These are phyloP conservation scores for Clinocottus analis DNA, from an alignment of 2,113 vertebrate genomes.

Conservation along the genomic window DNA sequence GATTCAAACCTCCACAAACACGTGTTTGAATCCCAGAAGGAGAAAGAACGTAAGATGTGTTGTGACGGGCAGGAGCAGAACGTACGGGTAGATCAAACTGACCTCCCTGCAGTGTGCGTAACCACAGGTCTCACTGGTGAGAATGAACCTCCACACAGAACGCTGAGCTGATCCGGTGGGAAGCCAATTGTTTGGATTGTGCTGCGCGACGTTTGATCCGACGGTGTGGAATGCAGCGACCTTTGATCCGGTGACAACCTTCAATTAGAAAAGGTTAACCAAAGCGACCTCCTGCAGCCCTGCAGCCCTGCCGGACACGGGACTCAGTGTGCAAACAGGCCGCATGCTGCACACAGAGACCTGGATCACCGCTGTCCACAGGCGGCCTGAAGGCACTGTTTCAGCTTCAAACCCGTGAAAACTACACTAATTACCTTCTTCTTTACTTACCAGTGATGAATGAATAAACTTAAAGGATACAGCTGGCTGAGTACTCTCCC, in stretches of 20 bases:
- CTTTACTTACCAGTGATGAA: constrained; percentile 29
- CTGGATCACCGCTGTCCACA: constrained; percentile 53
- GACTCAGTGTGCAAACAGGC: constrained; percentile 72
- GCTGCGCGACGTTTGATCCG: constrained; percentile 73
- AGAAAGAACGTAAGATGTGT: background rate
- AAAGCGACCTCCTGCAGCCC: constrained; percentile 74
- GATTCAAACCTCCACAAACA: background rate
- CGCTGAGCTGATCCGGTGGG: constrained; percentile 62
- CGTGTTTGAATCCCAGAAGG: background rate
- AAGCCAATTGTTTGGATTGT: constrained; percentile 79
- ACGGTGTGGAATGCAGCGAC: constrained; percentile 77
- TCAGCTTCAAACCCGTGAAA: constrained; percentile 23
- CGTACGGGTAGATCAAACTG: background rate
- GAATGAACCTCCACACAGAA: constrained; percentile 61
- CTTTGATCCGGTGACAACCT: constrained; percentile 83
- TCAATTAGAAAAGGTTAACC: constrained; percentile 84
- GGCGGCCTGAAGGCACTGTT: constrained; percentile 1
- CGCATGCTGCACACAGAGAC: constrained; percentile 48
- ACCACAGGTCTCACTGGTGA: constrained; percentile 52
- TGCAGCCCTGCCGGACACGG: constrained; percentile 59
- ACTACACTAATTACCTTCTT: constrained; percentile 1
- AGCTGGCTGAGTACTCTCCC: constrained; percentile 24
- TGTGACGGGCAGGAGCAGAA: background rate
- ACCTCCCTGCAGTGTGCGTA: constrained; percentile 17
- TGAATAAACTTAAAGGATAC: constrained; percentile 19